Conservation (phyloP, 2,797 vertebrate species). For the Pseudochromis fuscus region DNA sequence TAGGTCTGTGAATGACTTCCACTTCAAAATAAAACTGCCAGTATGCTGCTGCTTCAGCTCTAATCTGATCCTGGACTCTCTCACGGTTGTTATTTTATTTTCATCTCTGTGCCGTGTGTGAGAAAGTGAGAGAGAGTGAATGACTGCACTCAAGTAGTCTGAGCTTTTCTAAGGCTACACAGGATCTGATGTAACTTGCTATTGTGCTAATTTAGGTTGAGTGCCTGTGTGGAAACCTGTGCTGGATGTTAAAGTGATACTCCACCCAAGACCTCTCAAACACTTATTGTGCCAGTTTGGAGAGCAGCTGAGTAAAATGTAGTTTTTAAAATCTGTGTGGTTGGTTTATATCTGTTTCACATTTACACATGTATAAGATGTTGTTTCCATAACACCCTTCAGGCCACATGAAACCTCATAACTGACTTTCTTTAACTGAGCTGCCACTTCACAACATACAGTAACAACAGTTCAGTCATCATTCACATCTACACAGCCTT, state of each 20-base stretch:
- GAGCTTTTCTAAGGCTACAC: conserved; percentile 30
- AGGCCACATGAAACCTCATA: background rate
- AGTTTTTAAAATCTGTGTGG: background rate
- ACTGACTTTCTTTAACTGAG: background rate
- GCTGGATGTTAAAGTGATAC: conserved; percentile 33
- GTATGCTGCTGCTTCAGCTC: background rate
- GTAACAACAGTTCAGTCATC: no score
- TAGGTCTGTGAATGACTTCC: background rate
- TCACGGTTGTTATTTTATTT: conserved; percentile 13
- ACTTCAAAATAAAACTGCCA: background rate
- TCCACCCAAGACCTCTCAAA: conserved; percentile 30
- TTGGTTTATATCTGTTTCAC: background rate
- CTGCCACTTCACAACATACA: no score
- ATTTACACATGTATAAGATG: no score
- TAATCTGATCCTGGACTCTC: background rate
- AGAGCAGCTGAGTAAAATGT: background rate
- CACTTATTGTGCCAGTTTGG: background rate
- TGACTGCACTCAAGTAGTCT: background rate
- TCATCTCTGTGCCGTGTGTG: conserved; percentile 2
- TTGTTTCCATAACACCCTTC: no score
- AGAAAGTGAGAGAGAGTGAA: conserved; percentile 12
- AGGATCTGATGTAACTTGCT: conserved; percentile 61
- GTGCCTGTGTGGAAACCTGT: conserved; percentile 43
- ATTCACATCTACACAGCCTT: no score
- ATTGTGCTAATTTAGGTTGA: conserved; percentile 45